Conservation (phyloP, 2,797 vertebrate genomes). For the Rhabdomys pumilio region DNA sequence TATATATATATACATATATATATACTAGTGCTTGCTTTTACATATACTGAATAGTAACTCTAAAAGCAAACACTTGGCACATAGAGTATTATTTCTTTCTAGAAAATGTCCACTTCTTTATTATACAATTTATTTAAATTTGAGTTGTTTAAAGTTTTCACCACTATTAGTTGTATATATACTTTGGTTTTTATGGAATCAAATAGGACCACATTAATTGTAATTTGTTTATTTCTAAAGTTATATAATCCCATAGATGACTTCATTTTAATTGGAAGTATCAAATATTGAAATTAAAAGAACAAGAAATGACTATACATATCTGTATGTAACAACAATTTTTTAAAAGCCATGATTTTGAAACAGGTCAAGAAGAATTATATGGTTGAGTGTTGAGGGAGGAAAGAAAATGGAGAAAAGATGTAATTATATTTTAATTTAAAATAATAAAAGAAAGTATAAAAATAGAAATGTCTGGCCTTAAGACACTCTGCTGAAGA, state of each 20-base stretch:
- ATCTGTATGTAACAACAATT: not conserved
- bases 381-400: not conserved
- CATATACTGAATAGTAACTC: not conserved
- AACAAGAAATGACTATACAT: not conserved
- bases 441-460: not conserved
- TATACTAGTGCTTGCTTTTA: too few relatives aligned
- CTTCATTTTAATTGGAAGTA: not conserved
- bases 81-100: not conserved
- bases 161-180: not conserved
- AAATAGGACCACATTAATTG: not conserved
- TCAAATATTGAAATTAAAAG: not conserved
- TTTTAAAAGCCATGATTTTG: not conserved
- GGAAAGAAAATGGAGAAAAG: not conserved
- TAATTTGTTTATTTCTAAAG: conserved; percentile 33
- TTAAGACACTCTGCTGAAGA: not conserved
- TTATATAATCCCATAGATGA: not conserved
- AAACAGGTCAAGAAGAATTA: not conserved
- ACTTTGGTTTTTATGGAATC: not conserved
- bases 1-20: too few relatives aligned
- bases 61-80: not conserved
- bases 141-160: not conserved
- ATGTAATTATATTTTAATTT: not conserved
- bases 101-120: not conserved
- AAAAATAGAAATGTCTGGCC: not conserved
- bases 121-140: not conserved